Evolutionary conservation across 2,797 vertebrate genomes (phyloP).

Genomic region (Sardinella longiceps): DNA sequence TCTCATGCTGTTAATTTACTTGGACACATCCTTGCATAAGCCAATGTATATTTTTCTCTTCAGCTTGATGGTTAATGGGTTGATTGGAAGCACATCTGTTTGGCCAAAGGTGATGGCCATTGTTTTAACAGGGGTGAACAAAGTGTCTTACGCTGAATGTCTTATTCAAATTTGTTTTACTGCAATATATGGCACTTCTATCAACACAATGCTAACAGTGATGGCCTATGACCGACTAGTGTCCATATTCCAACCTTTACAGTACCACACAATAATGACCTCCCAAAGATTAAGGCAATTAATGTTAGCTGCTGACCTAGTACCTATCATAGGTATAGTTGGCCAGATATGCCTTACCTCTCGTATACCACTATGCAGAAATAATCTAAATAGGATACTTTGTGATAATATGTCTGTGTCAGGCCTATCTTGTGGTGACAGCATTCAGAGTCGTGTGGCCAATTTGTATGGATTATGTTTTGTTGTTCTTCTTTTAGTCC

Average conservation of each 20-base stretch:
- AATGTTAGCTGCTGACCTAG: not conserved
- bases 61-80: not conserved
- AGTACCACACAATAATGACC: not conserved
- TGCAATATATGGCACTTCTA: not conserved
- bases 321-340: not conserved
- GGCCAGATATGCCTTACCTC: not conserved
- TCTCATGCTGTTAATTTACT: not conserved
- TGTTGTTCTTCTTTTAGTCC: not conserved
- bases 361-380: not conserved
- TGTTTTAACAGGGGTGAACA: not conserved
- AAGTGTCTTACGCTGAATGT: not conserved
- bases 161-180: not conserved
- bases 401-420: no score
- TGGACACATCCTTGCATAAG: not conserved
- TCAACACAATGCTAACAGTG: not conserved
- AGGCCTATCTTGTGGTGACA: no score
- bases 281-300: not conserved
- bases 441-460: no score
- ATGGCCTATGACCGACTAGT: conserved; percentile 6
- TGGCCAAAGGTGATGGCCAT: conserved; percentile 5
- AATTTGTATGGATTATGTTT: conserved; percentile 27
- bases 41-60: conserved; percentile 14
- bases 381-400: not conserved
- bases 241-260: conserved; percentile 2
- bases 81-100: not conserved